Evolutionary conservation across 2,888 invertebrate genomes (phyloP).

Genomic region (Timandra comae): DNA sequence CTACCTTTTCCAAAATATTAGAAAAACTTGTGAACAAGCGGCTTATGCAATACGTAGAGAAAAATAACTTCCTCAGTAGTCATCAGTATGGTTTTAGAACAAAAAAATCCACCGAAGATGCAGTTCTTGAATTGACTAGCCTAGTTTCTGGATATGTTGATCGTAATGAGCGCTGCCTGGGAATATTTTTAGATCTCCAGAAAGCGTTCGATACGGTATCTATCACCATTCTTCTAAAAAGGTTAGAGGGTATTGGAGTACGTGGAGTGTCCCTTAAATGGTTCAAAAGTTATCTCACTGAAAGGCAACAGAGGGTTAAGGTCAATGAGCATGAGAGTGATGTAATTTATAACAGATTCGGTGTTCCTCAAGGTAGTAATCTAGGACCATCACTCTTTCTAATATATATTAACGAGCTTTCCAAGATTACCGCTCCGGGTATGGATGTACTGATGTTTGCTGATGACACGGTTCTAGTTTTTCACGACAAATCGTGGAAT

Average conservation of each 20-base stretch:
- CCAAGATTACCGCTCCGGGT: background rate
- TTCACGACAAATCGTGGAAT: background rate
- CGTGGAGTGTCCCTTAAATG: too few relatives aligned
- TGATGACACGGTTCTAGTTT: background rate
- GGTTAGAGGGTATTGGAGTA: constrained; percentile 5
- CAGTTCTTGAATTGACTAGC: background rate
- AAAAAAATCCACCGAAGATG: too few relatives aligned
- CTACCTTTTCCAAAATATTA: constrained; percentile 1
- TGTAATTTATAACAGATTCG: too few relatives aligned
- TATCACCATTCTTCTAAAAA: background rate
- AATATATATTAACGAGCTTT: background rate
- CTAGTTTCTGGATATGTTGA: background rate
- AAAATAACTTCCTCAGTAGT: background rate
- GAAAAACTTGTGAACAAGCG: constrained; percentile 4
- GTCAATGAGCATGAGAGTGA: too few relatives aligned
- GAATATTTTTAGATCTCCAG: too few relatives aligned
- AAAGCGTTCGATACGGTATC: too few relatives aligned
- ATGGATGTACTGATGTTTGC: background rate
- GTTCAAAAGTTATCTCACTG: too few relatives aligned
- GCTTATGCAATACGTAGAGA: constrained; percentile 1
- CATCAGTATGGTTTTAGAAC: background rate
- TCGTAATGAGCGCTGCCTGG: background rate
- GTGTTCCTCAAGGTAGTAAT: background rate
- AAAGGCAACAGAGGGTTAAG: too few relatives aligned
- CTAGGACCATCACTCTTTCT: background rate